phyloP scores from a whole-genome alignment of 2,888 invertebrate genomes.

The Junonia oenone region DNA sequence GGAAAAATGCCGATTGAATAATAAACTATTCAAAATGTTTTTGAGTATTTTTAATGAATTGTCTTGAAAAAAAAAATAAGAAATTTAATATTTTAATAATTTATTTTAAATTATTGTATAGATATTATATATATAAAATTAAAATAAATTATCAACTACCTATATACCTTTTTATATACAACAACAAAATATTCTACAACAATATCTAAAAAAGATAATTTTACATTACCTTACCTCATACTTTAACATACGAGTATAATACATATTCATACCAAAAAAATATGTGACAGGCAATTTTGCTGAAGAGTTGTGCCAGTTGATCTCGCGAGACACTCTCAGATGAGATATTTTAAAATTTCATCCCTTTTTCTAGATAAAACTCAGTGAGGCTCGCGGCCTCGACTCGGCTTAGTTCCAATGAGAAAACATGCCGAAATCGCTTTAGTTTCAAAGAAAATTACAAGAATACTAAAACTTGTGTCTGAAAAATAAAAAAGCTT shows the following conservation, averaged over 20 bases:
- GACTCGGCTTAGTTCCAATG: slow-evolving; percentile 8
- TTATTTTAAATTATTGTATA: too few species aligned
- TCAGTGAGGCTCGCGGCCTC: slow-evolving; percentile 2
- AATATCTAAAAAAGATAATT: too few species aligned
- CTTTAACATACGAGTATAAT: not conserved
- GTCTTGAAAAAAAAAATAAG: too few species aligned
- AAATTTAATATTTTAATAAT: too few species aligned
- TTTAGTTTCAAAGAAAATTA: slow-evolving; percentile 14
- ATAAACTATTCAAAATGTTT: too few species aligned
- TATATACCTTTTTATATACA: too few species aligned
- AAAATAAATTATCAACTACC: too few species aligned
- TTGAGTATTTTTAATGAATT: too few species aligned
- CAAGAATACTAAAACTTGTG: slow-evolving; percentile 4
- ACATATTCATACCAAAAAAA: not conserved
- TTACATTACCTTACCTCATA: not conserved
- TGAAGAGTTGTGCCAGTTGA: not conserved
- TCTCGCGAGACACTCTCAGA: not conserved
- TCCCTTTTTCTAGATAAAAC: slow-evolving; percentile 8
- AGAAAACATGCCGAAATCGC: slow-evolving; percentile 20
- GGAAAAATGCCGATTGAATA: too few species aligned
- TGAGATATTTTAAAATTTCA: slow-evolving; percentile 11
- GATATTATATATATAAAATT: too few species aligned
- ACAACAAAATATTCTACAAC: too few species aligned
- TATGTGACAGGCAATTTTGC: not conserved
- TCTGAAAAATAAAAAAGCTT: not conserved